Base-by-base conservation (phyloP, 2,797 vertebrate genomes). In the Artibeus lituratus region DNA sequence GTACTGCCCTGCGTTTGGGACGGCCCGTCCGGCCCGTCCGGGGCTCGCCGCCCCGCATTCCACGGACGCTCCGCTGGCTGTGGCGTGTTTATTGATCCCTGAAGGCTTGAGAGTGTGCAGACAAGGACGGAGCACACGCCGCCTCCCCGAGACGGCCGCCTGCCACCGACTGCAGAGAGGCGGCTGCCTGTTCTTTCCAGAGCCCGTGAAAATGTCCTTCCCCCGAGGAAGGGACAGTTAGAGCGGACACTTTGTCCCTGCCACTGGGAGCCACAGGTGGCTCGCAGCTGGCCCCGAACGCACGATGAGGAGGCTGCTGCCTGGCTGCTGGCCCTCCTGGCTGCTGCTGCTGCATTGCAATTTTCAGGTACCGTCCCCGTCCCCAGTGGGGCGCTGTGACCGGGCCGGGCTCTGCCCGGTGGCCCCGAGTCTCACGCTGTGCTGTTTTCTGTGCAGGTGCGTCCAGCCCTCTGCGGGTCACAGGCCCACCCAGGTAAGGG, bases 401-500 rank as follows among this genome's bases (percentile, higher is more conserved):
- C 14, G 6, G 51, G 51, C 32, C 0, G 4, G 49, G 77, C 19
- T 15, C 3, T 4, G 26, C 19, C 15, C 3, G 74, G 10, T 26
- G 26, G 53, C 3, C 1, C 4, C 7, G 2, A 0, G 26, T 62
- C 95, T 97, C 14, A 96, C 5, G 2, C 16, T 44, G 11, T 10
- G 39, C 0, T 97, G 59, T 98, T 97, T 69, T 95, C 10, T 91
- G 73, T 86, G 89, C 98, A 99, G 99, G 98, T 98, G 86, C 88
- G 55, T 0, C 95, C 96, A 67, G 98, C 97, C 91, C 51, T 85
- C 26, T 88, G 98, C 19, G 81, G 98, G 93, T 62, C 95, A 2
- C 97, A 95, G 35, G 96, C 97, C 76, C 98, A 99, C 57, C 98
- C 98, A 98, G 98, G 99, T 99, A 97, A 98, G 98, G 3, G 89